Base-by-base conservation (phyloP, 2,888 invertebrate genomes). In the Drosophila ustulata region DNA sequence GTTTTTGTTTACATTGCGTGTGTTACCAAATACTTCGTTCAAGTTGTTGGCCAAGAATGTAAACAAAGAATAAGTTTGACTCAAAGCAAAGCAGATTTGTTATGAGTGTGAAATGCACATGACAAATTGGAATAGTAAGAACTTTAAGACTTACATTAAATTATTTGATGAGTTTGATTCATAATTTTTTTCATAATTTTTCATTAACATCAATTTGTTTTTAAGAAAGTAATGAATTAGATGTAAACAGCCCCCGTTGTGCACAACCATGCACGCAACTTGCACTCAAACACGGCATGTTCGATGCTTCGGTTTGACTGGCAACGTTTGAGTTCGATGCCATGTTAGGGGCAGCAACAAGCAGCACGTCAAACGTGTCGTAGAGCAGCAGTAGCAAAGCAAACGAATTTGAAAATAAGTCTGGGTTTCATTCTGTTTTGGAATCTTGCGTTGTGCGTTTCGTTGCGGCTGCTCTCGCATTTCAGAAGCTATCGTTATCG, bases 381-480 rank as follows among this genome's bases (percentile, higher is more conserved):
- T 7, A 4, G 13, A 8, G 13, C 25, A 37, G 37, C 37, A n/a
- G 37, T 5, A 4, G 5, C 5, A 4, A 7, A 23, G 30, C 71
- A 45, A 43, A 45, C 34, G 25, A 45, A 51, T 59, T 52, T 62
- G 59, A 39, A 56, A 51, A 37, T n/a, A 37, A 4, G 32, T 25
- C 46, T 32, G 32, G 49, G n/a, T 43, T 56, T 66, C 80, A 82
- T 69, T 82, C 81, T 74, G 81, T 63, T 59, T 75, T 82, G 53
- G 72, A 75, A 71, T 70, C 53, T 84, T 59, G 71, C 63, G 69
- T 47, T 81, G 87, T 75, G 58, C 82, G 63, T 64, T 59, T 59
- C 62, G 77, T 75, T 71, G 66, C 72, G 80, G 75, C 75, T 80
- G 72, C 62, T 39, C 5, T 32, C 45, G 30, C n/a, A 32, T 18